phyloP scores from a whole-genome alignment of 2,797 vertebrate species.

The Geotria australis region DNA sequence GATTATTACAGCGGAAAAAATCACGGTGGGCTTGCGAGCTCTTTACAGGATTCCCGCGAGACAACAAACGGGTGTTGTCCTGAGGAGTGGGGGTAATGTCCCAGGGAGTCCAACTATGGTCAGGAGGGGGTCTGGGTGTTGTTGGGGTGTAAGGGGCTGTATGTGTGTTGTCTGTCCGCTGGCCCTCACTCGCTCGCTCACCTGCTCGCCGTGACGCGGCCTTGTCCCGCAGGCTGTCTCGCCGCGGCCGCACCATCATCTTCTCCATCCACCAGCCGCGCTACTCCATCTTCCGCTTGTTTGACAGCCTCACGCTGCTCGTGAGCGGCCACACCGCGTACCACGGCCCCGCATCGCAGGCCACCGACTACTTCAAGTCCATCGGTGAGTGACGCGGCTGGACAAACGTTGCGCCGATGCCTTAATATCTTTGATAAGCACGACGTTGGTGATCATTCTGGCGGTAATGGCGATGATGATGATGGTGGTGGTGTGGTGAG shows the following conservation, averaged over 20 bases:
- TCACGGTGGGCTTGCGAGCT: too few relatives aligned
- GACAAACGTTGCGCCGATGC: neutral
- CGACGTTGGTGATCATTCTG: neutral
- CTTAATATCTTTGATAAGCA: neutral
- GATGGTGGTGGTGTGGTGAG: neutral
- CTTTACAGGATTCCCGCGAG: too few relatives aligned
- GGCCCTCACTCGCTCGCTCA: too few relatives aligned
- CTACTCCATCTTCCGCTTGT: conserved; percentile 64
- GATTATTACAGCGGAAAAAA: too few relatives aligned
- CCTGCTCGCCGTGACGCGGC: too few relatives aligned
- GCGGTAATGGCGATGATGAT: too few relatives aligned
- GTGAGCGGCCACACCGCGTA: conserved; percentile 39
- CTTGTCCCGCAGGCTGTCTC: conserved; percentile 32
- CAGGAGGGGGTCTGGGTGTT: too few relatives aligned
- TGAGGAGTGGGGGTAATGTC: too few relatives aligned
- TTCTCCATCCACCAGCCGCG: conserved; percentile 82
- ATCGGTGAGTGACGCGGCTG: conserved; percentile 16
- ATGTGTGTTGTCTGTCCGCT: too few relatives aligned
- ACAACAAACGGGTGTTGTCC: too few relatives aligned
- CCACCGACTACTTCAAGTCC: conserved; percentile 33
- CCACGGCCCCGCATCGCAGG: conserved; percentile 29
- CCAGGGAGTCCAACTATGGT: too few relatives aligned
- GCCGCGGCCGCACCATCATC: conserved; percentile 43
- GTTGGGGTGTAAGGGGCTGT: neutral
- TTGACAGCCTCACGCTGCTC: conserved; percentile 45